phyloP scores from a whole-genome alignment of 2,888 invertebrate species.

The Nymphalis urticae region DNA sequence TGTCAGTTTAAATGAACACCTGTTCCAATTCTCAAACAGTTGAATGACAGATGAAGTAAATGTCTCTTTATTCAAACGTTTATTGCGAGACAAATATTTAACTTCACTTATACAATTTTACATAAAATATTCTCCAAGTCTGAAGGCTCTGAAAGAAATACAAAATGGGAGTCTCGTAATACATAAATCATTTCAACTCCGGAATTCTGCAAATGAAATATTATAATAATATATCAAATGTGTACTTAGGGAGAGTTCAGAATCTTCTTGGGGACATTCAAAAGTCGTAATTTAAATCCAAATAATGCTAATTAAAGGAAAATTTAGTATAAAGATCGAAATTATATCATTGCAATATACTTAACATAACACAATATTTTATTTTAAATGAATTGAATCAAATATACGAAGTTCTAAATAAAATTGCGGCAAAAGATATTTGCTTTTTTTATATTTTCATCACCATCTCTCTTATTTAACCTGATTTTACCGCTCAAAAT shows the following conservation, averaged over 20 bases:
- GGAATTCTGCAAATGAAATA: conserved; percentile 22
- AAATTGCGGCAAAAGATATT: neutral
- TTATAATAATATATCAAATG: conserved; percentile 28
- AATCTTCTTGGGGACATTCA: conserved; percentile 10
- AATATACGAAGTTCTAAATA: too few species aligned
- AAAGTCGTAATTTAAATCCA: conserved; percentile 12
- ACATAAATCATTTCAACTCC: conserved; percentile 21
- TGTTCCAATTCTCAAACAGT: too few species aligned
- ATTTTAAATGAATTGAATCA: too few species aligned
- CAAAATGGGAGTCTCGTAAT: conserved; percentile 9
- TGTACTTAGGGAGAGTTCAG: conserved; percentile 10
- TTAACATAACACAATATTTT: too few species aligned
- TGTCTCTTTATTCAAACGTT: neutral
- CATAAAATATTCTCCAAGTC: neutral
- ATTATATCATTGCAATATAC: neutral
- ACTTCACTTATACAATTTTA: neutral
- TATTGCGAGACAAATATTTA: neutral
- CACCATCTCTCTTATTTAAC: neutral
- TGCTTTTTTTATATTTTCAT: neutral
- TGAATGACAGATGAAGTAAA: neutral
- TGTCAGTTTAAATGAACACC: too few species aligned
- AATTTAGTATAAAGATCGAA: neutral
- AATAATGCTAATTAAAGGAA: conserved; percentile 17
- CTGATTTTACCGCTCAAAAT: neutral
- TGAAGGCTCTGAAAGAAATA: conserved; percentile 10